A percentile compares a stretch with the other conserved stretches of the same genome.
Evolutionary conservation across 2,113 vertebrate species (phyloP).

Genomic region (Periophthalmus modestus): DNA sequence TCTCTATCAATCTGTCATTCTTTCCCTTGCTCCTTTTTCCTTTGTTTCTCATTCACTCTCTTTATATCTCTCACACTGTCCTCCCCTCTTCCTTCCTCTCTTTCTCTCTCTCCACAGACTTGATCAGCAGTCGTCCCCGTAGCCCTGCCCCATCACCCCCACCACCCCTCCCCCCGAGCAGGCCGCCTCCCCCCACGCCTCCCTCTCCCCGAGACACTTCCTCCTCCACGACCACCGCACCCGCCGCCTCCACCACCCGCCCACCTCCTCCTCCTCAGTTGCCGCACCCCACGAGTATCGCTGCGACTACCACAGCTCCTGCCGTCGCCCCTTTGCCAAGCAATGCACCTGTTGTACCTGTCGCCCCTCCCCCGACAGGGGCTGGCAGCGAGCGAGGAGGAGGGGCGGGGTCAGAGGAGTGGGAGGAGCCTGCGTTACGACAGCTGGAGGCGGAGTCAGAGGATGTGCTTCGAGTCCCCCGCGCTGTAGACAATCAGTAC

Average conservation of each 20-base stretch:
- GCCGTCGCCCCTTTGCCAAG: background rate
- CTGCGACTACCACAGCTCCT: background rate
- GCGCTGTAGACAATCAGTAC: conserved; percentile 5
- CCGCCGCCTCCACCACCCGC: background rate
- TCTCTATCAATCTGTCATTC: too few relatives aligned
- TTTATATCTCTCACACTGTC: too few relatives aligned
- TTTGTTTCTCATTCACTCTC: too few relatives aligned
- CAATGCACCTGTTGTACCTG: background rate
- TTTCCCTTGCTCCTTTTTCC: too few relatives aligned
- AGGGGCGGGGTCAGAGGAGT: background rate
- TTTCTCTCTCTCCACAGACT: background rate
- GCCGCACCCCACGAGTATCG: background rate
- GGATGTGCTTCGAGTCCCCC: background rate
- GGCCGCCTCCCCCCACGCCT: background rate
- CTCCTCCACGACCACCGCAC: background rate
- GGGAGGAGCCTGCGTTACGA: background rate
- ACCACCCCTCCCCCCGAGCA: background rate
- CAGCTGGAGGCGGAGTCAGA: background rate
- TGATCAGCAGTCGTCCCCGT: conserved; percentile 6
- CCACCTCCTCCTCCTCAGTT: background rate
- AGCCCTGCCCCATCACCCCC: conserved; percentile 3
- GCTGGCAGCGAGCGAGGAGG: background rate
- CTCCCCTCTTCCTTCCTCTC: background rate
- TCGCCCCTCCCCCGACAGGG: background rate
- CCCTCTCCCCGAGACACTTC: background rate